phyloP scores from a whole-genome alignment of 64 coral and sea anemone genomes.

The Hydrozoanthus tunicans region DNA sequence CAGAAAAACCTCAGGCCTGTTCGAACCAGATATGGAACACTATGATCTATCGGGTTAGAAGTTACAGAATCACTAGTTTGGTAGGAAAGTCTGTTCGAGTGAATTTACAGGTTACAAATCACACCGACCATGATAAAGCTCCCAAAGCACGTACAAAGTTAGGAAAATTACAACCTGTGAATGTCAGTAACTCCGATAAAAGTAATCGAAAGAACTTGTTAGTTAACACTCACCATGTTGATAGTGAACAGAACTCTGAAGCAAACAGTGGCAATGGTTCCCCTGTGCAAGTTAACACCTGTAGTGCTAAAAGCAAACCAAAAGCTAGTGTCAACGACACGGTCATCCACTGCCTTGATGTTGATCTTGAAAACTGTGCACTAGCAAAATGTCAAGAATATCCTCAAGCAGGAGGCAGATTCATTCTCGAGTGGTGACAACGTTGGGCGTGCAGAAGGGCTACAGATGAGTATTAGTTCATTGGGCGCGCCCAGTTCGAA shows the following conservation, averaged over 20 bases:
- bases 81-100: slow-evolving; percentile 16
- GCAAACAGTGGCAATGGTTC: neutral
- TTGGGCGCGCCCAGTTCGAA: neutral
- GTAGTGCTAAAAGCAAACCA: neutral
- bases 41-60: neutral
- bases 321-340: neutral
- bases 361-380: slow-evolving; percentile 6
- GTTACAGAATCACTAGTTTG: neutral
- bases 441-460: no score
- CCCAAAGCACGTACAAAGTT: neutral
- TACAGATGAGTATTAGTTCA: no score
- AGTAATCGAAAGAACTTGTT: neutral
- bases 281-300: neutral
- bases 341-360: neutral
- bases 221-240: slow-evolving; percentile 4
- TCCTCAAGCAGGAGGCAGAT: slow-evolving; percentile 30
- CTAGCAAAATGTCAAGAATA: neutral
- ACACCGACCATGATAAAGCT: neutral
- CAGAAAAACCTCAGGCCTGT: neutral
- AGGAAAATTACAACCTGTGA: slow-evolving; percentile 31
- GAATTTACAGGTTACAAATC: slow-evolving; percentile 7
- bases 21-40: slow-evolving; percentile 13
- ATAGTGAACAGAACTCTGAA: neutral
- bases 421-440: neutral
- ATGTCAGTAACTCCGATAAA: neutral